Base-by-base conservation (phyloP, 2,797 vertebrate genomes). In the Enteromius thamalakanensis region DNA sequence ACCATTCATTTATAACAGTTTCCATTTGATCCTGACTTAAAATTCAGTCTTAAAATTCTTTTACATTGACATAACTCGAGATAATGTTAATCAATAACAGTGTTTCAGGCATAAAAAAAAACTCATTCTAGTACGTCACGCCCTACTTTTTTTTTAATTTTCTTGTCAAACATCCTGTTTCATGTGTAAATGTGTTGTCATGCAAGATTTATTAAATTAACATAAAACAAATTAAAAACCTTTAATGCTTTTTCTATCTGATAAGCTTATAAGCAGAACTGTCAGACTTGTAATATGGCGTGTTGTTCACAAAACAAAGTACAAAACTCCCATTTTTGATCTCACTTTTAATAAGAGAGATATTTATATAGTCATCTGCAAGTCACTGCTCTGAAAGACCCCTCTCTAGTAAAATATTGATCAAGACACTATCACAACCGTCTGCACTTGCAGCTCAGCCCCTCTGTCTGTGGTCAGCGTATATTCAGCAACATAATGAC, bases 351-450 rank as follows among this genome's bases (percentile, higher is more conserved):
- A 19, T 32, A 32, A 32, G 47, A 51, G 29, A 19, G 10, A 74
- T 21, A 77, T 77, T 77, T 4, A 29, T 62, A 45, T 12, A 47
- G 23, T 26, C n/a, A 4, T 60, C 74, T 60, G 7, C 12, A 42
- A 29, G 55, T 45, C 75, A 29, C 15, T 29, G 23, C 47, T 64
- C 40, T 47, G 58, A 29, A 64, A 21, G 9, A 49, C 15, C 15
- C 37, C 23, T 72, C 45, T 51, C 37, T 12, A 47, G 32, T 37
- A 76, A 58, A 76, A 76, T 76, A 60, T 76, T 64, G 10, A 64
- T 26, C 29, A 45, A 62, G 26, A 21, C n/a, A 62, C 26, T 23
- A 17, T 23, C n/a, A 60, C n/a, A 42, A 42, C 53, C 60, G 34
- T 60, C 53, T 60, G 19, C 49, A 51, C 19, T 75, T 32, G n/a